Conservation (phyloP, 2,888 invertebrate species). For the Petrolisthes cinctipes region DNA sequence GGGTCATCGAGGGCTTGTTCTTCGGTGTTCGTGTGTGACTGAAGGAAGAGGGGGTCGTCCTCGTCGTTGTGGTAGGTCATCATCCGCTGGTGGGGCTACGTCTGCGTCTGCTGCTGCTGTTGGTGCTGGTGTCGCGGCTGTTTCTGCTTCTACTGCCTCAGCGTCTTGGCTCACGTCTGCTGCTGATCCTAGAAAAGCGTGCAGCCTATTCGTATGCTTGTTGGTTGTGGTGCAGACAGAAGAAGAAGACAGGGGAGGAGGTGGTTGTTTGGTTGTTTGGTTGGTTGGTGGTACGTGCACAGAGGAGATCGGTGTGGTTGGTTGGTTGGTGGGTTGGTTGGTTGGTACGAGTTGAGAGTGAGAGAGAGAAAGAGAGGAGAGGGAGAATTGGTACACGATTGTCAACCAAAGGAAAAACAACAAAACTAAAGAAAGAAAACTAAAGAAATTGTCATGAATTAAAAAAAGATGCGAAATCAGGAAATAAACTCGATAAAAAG, state of each 20-base stretch:
- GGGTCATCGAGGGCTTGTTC: neutral
- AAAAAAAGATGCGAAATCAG: too few species aligned
- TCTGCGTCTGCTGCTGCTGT: neutral
- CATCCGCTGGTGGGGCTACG: too few species aligned
- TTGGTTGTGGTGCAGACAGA: too few species aligned
- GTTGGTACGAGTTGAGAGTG: too few species aligned
- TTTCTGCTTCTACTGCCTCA: slow-evolving; percentile 11
- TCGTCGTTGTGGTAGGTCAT: too few species aligned
- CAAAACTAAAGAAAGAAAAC: neutral
- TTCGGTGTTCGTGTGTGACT: too few species aligned
- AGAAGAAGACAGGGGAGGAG: neutral
- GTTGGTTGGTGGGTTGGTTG: too few species aligned
- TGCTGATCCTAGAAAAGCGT: slow-evolving; percentile 55
- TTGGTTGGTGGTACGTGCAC: neutral
- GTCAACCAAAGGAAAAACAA: too few species aligned
- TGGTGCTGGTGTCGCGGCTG: slow-evolving; percentile 21
- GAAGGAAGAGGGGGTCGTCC: too few species aligned
- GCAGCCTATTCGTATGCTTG: slow-evolving; percentile 24
- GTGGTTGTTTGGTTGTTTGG: too few species aligned
- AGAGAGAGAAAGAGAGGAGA: neutral
- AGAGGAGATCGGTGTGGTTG: slow-evolving; percentile 6
- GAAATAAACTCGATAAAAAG: too few species aligned
- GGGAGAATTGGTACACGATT: neutral
- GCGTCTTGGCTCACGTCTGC: slow-evolving; percentile 2
- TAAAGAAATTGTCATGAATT: neutral